Evolutionary conservation across 2,888 invertebrate genomes (phyloP), one percentile per base, ranked within the genome.

Genomic region (Drosophila buzzatii): DNA sequence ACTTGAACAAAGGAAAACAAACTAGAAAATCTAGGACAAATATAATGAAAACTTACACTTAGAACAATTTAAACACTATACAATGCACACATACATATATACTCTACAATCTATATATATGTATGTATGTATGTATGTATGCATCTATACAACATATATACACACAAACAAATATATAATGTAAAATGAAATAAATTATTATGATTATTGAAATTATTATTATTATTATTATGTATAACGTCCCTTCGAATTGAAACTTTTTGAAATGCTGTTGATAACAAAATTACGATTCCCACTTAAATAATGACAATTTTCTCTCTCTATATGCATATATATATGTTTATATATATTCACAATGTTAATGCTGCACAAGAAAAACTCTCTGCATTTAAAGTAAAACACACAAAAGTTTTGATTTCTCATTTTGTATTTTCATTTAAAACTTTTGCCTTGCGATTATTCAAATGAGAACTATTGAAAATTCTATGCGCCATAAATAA

Each of bases 361-460:
- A 85, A 88, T 81, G 90, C 90, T 91, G 91, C 91, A 91, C 91
- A 91, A 90, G 73, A 80, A 58, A 51, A 82, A 81, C 78, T 91
- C 85, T 91, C 85, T 91, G 92, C 92, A 91, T 91, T 91, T 91
- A 91, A 84, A 67, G 52, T 35, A 78, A 65, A 69, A 52, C 64
- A 71, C 55, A 79, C 31, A 51, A 69, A 67, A 51, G 31, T 31
- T 33, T 76, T 83, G 73, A 75, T 70, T 86, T 18, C 14, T 7
- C 7, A 4, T 37, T 53, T 55, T 41, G 14, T 14, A 35, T 8
- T 55, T 41, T 41, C 58, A 71, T 85, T 89, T 86, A 66, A 62
- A 76, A 68, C 73, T 68, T 84, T 78, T 81, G 83, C 78, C 72
- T 82, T 85, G 76, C 84, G 66, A 85, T 65, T 79, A 67, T 64